Conservation (phyloP, 2,797 vertebrate genomes). For the Ceryle rudis region DNA sequence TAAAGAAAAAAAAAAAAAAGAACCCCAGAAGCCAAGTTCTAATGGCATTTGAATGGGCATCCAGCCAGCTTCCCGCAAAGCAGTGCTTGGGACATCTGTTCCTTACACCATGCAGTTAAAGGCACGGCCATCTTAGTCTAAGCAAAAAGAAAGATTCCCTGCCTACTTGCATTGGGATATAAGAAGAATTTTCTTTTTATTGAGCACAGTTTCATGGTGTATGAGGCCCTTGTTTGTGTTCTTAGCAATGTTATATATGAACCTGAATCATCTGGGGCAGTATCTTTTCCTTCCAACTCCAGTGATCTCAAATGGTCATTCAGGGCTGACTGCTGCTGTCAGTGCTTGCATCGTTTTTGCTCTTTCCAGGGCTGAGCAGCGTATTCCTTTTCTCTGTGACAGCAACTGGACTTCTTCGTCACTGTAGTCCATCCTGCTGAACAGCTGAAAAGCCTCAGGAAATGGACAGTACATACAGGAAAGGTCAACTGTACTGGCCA, state of each 20-base stretch:
- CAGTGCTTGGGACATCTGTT: slow-evolving; percentile 57
- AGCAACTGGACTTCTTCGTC: not conserved
- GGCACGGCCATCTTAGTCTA: not conserved
- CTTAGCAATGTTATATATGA: not conserved
- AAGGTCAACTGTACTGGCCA: not conserved
- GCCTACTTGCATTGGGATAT: not conserved
- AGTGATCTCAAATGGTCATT: not conserved
- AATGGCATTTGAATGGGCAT: slow-evolving; percentile 48
- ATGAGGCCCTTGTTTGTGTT: not conserved
- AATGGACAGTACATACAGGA: not conserved
- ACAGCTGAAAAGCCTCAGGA: not conserved
- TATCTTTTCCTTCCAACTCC: not conserved
- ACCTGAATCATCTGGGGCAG: not conserved
- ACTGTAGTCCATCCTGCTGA: not conserved
- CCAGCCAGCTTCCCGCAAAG: slow-evolving; percentile 27
- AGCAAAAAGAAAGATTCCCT: not conserved
- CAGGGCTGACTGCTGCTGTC: not conserved
- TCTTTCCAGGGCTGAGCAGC: not conserved
- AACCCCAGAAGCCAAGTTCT: slow-evolving; percentile 29
- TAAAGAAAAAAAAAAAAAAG: not conserved
- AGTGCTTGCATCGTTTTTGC: not conserved
- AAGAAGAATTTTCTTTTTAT: not conserved
- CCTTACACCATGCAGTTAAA: not conserved
- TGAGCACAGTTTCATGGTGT: not conserved
- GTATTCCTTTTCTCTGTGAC: not conserved